Percentiles rank a stretch among this genome's conserved stretches.
These are phyloP conservation scores for Podarcis cretensis DNA, from an alignment of 2,113 vertebrate species.

Conservation along the genomic window DNA sequence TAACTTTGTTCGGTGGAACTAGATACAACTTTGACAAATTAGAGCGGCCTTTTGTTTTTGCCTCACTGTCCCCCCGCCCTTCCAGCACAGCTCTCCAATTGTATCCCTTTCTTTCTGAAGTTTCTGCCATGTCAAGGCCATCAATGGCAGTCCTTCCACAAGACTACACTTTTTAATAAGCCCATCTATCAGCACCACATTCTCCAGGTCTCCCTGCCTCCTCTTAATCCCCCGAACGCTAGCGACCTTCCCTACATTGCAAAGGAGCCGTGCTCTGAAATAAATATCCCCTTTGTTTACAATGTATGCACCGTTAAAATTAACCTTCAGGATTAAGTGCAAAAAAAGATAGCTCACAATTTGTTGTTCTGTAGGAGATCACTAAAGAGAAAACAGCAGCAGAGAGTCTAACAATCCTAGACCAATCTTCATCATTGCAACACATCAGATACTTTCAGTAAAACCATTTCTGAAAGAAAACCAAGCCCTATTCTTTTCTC, in stretches of 20 bases:
- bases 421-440: constrained; percentile 26
- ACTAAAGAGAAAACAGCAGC: constrained; percentile 18
- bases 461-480: not conserved
- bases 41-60: constrained; percentile 69
- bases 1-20: constrained; percentile 86
- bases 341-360: constrained; percentile 46
- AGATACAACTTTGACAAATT: constrained; percentile 90
- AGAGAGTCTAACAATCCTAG: constrained; percentile 21
- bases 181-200: constrained; percentile 82
- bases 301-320: constrained; percentile 70
- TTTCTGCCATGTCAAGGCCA: constrained; percentile 49
- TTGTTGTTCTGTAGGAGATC: constrained; percentile 44
- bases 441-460: not conserved
- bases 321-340: constrained; percentile 79
- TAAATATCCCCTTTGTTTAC: constrained; percentile 81
- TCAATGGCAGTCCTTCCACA: constrained; percentile 72
- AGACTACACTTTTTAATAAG: constrained; percentile 83
- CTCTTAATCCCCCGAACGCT: constrained; percentile 75
- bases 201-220: constrained; percentile 70
- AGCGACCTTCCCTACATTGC: constrained; percentile 69
- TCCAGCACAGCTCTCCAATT: constrained; percentile 81
- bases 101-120: constrained; percentile 74
- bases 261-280: constrained; percentile 56
- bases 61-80: constrained; percentile 59
- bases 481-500: not conserved